These are phyloP conservation scores for Reticulitermes speratus DNA, from an alignment of 1,140 invertebrate genomes.

Conservation along the genomic window DNA sequence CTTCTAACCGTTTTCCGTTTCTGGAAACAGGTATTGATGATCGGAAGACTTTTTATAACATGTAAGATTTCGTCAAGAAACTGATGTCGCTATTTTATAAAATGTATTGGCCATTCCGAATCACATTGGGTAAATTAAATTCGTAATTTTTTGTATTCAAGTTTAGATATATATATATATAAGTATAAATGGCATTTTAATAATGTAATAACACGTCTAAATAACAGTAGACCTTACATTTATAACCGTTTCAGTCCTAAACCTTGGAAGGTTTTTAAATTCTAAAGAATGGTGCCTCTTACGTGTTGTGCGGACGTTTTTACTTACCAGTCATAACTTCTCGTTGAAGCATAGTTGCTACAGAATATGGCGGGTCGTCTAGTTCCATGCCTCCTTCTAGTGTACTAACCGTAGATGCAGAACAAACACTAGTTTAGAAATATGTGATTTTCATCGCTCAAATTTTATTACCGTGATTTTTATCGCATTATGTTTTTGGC, in stretches of 20 bases:
- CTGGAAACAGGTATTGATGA: too few species aligned
- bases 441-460: neutral
- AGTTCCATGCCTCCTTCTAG: neutral
- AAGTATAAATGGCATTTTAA: neutral
- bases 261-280: neutral
- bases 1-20: too few species aligned
- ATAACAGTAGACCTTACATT: neutral
- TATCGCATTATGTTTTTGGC: neutral
- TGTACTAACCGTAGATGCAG: neutral
- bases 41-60: too few species aligned
- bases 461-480: conserved; percentile 15
- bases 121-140: neutral
- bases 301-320: neutral
- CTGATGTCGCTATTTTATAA: too few species aligned
- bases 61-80: too few species aligned
- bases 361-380: neutral
- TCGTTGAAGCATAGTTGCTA: neutral
- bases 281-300: neutral
- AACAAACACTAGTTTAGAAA: neutral
- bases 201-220: neutral
- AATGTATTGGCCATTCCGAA: too few species aligned
- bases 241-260: neutral
- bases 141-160: neutral
- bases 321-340: neutral
- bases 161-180: neutral